Evolutionary conservation across 2,888 invertebrate genomes (phyloP).

Genomic region (Nudaria mundana): DNA sequence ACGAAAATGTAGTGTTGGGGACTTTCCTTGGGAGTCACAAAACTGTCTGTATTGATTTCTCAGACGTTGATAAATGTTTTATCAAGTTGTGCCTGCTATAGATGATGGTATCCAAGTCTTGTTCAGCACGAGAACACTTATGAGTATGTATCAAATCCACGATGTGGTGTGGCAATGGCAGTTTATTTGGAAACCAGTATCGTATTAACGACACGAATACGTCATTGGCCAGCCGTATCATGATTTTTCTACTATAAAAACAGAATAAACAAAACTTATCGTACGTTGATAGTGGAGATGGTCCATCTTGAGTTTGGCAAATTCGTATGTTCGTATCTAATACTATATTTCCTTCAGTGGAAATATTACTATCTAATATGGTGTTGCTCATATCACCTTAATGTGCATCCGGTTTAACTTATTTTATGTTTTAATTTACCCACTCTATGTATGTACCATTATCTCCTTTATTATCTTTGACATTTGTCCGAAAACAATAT

Average conservation of each 20-base stretch:
- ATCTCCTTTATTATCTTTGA: conserved; percentile 5
- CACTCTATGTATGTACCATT: conserved; percentile 6
- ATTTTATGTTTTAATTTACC: too few species aligned
- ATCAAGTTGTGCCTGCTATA: conserved; percentile 51
- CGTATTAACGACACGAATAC: conserved; percentile 42
- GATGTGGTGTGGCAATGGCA: conserved; percentile 51
- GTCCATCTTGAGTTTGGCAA: conserved; percentile 32
- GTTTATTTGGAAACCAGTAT: conserved; percentile 46
- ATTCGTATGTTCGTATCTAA: conserved; percentile 30
- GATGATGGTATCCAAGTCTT: conserved; percentile 42
- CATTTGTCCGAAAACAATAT: neutral
- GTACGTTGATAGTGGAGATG: conserved; percentile 51
- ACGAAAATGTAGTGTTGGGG: too few species aligned
- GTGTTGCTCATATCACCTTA: conserved; percentile 51
- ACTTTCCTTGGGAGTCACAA: conserved; percentile 47
- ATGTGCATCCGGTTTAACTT: conserved; percentile 25
- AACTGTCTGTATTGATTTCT: conserved; percentile 43
- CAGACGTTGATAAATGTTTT: conserved; percentile 33
- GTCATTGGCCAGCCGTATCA: conserved; percentile 55
- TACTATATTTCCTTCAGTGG: conserved; percentile 28
- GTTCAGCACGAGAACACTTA: conserved; percentile 41
- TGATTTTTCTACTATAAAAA: conserved; percentile 55
- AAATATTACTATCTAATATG: conserved; percentile 42
- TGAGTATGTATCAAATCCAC: conserved; percentile 52
- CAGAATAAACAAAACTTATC: conserved; percentile 57